Evolutionary conservation across 2,888 invertebrate species (phyloP).

Genomic region (Volucella inanis): DNA sequence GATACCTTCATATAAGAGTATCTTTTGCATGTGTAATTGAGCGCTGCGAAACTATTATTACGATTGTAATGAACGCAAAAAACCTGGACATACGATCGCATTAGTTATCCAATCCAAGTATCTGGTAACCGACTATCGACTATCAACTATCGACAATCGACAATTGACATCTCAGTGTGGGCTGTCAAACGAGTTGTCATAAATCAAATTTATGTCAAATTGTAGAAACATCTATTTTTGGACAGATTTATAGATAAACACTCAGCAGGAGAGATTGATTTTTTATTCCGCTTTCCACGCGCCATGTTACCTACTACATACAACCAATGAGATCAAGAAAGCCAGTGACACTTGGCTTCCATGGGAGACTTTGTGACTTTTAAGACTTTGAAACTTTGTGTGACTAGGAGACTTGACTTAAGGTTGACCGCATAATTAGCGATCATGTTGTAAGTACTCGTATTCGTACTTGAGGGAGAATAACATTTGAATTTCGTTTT

Average conservation of each 20-base stretch:
- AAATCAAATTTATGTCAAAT: slow-evolving; percentile 75
- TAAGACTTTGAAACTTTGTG: neutral
- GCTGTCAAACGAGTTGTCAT: slow-evolving; percentile 64
- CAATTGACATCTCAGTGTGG: slow-evolving; percentile 38
- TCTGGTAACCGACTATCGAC: too few relatives aligned
- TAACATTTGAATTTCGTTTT: slow-evolving; percentile 43
- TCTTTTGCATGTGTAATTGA: slow-evolving; percentile 56
- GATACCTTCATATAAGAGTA: slow-evolving; percentile 7
- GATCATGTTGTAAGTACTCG: slow-evolving; percentile 33
- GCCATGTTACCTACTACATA: slow-evolving; percentile 15
- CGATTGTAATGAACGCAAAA: slow-evolving; percentile 28
- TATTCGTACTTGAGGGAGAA: slow-evolving; percentile 25
- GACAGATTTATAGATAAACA: slow-evolving; percentile 74
- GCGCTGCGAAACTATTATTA: slow-evolving; percentile 41
- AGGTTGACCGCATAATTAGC: slow-evolving; percentile 44
- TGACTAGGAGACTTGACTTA: neutral
- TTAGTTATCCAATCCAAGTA: too few relatives aligned
- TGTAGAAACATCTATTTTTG: slow-evolving; percentile 74
- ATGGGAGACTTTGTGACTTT: slow-evolving; percentile 18
- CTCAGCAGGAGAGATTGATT: slow-evolving; percentile 68
- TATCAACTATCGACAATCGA: slow-evolving; percentile 13
- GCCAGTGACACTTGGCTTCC: slow-evolving; percentile 24
- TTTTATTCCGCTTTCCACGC: slow-evolving; percentile 33
- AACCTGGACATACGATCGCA: too few relatives aligned
- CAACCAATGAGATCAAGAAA: neutral